phyloP scores from a whole-genome alignment of 1,140 invertebrate species.

The Leptoteleia sp. region DNA sequence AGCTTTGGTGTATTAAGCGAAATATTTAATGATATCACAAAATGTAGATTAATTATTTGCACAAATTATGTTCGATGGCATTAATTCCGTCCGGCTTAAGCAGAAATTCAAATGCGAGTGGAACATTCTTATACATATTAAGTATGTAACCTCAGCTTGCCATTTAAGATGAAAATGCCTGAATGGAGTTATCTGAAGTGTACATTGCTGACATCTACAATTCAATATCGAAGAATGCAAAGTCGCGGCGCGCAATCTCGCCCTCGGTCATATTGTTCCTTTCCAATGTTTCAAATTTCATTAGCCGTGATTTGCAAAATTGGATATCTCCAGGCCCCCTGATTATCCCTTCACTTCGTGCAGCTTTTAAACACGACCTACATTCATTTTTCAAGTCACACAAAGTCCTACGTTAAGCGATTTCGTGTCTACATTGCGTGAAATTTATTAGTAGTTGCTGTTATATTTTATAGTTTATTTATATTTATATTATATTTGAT shows the following conservation, averaged over 20 bases:
- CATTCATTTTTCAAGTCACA: constrained; percentile 60
- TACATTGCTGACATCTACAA: constrained; percentile 47
- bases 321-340: constrained; percentile 33
- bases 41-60: constrained; percentile 26
- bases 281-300: constrained; percentile 43
- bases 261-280: constrained; percentile 45
- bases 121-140: constrained; percentile 62
- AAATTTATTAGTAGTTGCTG: no score
- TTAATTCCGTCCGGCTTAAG: constrained; percentile 24
- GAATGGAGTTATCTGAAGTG: constrained; percentile 33
- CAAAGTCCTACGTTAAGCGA: no score
- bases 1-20: no score
- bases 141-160: constrained; percentile 46
- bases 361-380: constrained; percentile 40
- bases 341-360: constrained; percentile 41
- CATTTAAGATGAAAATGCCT: constrained; percentile 45
- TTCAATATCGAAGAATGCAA: constrained; percentile 47
- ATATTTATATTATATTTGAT: no score
- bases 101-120: constrained; percentile 37
- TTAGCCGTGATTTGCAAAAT: constrained; percentile 53
- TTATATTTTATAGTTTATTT: no score
- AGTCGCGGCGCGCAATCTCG: constrained; percentile 29
- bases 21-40: no score
- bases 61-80: constrained; percentile 7
- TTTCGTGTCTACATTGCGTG: no score